Conservation (phyloP, 2,797 vertebrate genomes). For the Etheostoma perlongum region DNA sequence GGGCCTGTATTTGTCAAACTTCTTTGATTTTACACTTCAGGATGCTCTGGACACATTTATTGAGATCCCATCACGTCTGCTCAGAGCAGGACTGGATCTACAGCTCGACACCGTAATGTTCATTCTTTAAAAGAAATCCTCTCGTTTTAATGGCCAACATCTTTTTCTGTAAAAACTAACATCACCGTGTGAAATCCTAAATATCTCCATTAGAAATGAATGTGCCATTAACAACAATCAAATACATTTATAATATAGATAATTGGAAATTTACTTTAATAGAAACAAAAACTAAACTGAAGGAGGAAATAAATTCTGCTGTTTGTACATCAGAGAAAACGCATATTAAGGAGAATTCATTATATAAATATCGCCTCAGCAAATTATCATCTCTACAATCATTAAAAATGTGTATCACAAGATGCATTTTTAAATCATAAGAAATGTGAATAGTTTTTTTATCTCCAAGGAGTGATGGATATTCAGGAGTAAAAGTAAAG, state of each 20-base stretch:
- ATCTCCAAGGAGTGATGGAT: neutral
- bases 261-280: neutral
- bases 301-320: neutral
- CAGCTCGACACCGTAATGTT: no score
- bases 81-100: no score
- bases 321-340: neutral
- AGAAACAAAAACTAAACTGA: neutral
- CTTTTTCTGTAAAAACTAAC: neutral
- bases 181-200: neutral
- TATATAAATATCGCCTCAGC: no score
- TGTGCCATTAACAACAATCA: no score
- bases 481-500: neutral
- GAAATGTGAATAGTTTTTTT: neutral
- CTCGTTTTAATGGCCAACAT: neutral
- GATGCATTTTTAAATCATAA: neutral
- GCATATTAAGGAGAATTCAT: neutral
- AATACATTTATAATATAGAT: neutral
- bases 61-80: neutral
- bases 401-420: neutral
- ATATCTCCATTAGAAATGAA: neutral
- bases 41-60: neutral
- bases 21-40: neutral
- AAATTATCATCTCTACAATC: neutral
- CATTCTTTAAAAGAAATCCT: neutral
- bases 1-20: constrained; percentile 25